Base-by-base conservation (phyloP, 2,888 invertebrate genomes). In the Neria commutata region DNA sequence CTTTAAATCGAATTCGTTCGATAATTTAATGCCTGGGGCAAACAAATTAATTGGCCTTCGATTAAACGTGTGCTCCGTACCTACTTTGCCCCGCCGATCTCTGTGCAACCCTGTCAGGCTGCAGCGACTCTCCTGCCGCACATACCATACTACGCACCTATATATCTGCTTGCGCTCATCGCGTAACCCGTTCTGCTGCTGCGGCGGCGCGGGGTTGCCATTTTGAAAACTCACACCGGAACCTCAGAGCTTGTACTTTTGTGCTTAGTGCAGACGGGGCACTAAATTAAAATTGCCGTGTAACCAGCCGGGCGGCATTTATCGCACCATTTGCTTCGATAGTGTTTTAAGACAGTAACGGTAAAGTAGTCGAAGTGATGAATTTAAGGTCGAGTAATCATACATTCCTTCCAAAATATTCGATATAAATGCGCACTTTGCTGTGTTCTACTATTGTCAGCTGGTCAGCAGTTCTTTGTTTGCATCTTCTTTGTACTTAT, bases 41-140 rank as follows among this genome's bases (percentile, higher is more conserved):
- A 55, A 48, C 54, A 55, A 55, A 47, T 55, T 55, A 55, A 55
- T 55, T 55, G 54, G 54, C 54, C 54, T 55, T 55, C 54, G 54
- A 55, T 55, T 37, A 40, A 23, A 3, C 19, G 33, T 37, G 46
- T 37, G 24, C 52, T 40, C 24, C 33, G 33, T 54, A 45, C 42
- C 29, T 45, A 45, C 26, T 21, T 54, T 47, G 34, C 40, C 17
- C 34, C 33, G 21, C 24, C 37, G 11, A 17, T 53, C 45, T 52
- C 19, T 10, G 10, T 26, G 26, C 40, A 10, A 45, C 17, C 10
- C 23, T 14, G 23, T 46, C 8, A 21, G 23, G 26, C 26, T 50
- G 19, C 37, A 37, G 37, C 29, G 29, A 6, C 26, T 48, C n/a
- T 6, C 26, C 8, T 26, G 6, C 25, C 14, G n/a, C n/a, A n/a